A percentile compares a stretch with the other conserved stretches of the same genome.
phyloP scores from a whole-genome alignment of 2,888 invertebrate genomes.

The Spatulosminthurus flaviceps region DNA sequence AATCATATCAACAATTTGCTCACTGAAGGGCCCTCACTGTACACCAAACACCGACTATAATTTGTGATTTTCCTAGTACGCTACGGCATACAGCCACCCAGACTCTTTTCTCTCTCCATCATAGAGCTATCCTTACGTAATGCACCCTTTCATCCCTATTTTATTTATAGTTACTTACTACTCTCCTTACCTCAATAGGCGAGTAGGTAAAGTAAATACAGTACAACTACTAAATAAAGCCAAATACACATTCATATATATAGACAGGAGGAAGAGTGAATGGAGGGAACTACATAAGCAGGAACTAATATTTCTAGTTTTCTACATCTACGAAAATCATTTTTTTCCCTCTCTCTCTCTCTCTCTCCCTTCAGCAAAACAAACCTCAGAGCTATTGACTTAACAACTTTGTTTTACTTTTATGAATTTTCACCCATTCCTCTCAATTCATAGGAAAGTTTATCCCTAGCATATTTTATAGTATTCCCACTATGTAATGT shows the following conservation, averaged over 20 bases:
- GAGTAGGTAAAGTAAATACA: not conserved
- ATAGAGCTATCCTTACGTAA: not conserved
- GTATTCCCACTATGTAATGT: not conserved
- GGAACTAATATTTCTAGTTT: conserved; percentile 27
- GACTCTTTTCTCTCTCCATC: not conserved
- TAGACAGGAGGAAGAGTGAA: not conserved
- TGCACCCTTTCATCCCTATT: not conserved
- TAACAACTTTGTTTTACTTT: conserved; percentile 48
- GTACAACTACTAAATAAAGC: not conserved
- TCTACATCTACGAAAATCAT: conserved; percentile 27
- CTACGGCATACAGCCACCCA: not conserved
- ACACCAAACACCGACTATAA: conserved; percentile 22
- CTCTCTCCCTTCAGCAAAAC: conserved; percentile 41
- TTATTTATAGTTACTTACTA: not conserved
- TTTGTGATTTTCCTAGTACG: conserved; percentile 11
- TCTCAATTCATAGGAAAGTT: not conserved
- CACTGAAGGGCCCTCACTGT: conserved; percentile 36
- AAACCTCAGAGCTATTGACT: conserved; percentile 47
- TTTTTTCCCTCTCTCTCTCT: no score
- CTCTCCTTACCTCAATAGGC: not conserved
- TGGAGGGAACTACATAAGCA: not conserved
- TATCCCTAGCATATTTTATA: not conserved
- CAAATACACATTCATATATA: not conserved
- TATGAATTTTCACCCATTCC: conserved; percentile 45
- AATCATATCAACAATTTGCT: conserved; percentile 46